Evolutionary conservation across 2,797 vertebrate genomes (phyloP).

Genomic region (Tenualosa thibaudeaui): DNA sequence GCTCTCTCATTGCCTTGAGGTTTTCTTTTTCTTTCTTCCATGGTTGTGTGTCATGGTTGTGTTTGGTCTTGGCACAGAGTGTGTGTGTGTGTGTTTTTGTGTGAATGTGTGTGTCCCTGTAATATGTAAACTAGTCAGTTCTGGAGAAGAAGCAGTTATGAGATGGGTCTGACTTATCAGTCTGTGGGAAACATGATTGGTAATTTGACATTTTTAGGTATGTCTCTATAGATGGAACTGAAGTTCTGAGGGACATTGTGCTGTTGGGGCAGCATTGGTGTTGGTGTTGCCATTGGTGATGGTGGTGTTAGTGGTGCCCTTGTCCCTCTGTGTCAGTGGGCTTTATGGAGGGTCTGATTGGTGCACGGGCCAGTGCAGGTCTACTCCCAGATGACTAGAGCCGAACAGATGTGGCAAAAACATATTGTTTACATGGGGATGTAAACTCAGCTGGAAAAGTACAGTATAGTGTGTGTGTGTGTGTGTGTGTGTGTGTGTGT

Average conservation of each 20-base stretch:
- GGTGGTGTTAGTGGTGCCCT: background rate
- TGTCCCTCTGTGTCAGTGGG: background rate
- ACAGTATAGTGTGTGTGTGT: background rate
- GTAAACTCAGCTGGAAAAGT: constrained; percentile 37
- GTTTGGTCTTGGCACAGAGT: background rate
- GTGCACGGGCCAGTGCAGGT: constrained; percentile 27
- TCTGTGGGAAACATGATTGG: background rate
- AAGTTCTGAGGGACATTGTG: background rate
- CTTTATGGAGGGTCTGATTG: constrained; percentile 1
- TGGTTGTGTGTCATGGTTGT: background rate
- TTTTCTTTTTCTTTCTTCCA: too few relatives aligned
- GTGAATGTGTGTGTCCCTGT: background rate
- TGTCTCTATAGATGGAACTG: background rate
- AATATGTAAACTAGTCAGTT: background rate
- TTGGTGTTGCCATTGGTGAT: background rate
- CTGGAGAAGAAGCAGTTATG: background rate
- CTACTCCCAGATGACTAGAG: constrained; percentile 10
- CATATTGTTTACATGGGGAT: constrained; percentile 8
- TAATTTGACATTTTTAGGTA: too few relatives aligned
- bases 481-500: constrained; percentile 15
- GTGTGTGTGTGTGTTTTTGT: background rate
- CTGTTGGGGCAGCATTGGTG: background rate
- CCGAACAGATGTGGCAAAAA: constrained; percentile 27
- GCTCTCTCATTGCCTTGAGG: too few relatives aligned
- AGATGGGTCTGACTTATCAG: background rate